phyloP scores from a whole-genome alignment of 2,113 vertebrate genomes.

The Redunca redunca region DNA sequence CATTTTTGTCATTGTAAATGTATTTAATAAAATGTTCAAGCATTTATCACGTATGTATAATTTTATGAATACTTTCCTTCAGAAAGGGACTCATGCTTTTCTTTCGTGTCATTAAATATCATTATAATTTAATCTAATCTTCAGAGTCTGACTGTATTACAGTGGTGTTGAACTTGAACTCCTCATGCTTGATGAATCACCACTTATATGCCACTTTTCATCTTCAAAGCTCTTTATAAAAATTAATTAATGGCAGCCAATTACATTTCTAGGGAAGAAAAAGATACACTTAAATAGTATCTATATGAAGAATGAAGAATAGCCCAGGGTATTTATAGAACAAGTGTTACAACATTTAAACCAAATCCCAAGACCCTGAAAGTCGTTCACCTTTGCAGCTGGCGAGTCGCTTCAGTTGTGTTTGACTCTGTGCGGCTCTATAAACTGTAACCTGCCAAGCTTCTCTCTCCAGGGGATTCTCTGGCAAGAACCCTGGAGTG shows the following conservation, averaged over 20 bases:
- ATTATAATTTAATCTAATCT: conserved; percentile 8
- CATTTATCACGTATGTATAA: background rate
- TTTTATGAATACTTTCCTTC: conserved; percentile 5
- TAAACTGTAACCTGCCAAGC: background rate
- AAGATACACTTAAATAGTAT: background rate
- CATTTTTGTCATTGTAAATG: background rate
- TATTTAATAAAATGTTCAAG: background rate
- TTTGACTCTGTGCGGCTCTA: background rate
- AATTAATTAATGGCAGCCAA: background rate
- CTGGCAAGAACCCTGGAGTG: background rate
- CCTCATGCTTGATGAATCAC: background rate
- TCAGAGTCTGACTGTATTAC: background rate
- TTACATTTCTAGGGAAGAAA: background rate
- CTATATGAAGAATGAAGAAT: background rate
- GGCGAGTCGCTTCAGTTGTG: background rate
- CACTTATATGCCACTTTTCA: background rate
- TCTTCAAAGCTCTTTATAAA: conserved; percentile 12
- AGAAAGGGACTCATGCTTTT: background rate
- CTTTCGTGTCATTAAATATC: background rate
- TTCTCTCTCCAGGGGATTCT: background rate
- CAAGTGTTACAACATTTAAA: background rate
- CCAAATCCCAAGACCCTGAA: background rate
- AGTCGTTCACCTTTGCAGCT: background rate
- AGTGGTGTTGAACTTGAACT: background rate
- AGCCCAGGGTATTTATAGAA: background rate